Evolutionary conservation across 2,888 invertebrate genomes (phyloP).

Genomic region (Oegoconia quadripuncta): DNA sequence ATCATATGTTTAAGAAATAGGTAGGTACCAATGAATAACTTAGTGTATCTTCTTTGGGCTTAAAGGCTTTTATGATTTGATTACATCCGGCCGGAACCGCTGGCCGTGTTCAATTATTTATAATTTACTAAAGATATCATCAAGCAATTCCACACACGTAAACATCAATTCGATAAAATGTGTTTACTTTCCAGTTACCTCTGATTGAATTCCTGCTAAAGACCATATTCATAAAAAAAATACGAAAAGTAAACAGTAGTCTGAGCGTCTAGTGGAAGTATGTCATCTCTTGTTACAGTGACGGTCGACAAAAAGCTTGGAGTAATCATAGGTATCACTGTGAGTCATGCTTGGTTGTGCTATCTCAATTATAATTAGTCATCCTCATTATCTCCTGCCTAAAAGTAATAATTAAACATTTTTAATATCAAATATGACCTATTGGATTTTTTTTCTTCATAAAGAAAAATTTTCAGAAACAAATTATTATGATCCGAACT

Average conservation of each 20-base stretch:
- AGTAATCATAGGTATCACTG: constrained; percentile 39
- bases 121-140: background rate
- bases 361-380: no score
- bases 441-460: no score
- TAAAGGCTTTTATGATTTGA: no score
- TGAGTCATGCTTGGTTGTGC: constrained; percentile 16
- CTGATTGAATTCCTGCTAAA: constrained; percentile 9
- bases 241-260: constrained; percentile 28
- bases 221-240: constrained; percentile 8
- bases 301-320: constrained; percentile 41
- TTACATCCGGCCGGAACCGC: background rate
- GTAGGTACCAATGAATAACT: no score
- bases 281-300: constrained; percentile 51
- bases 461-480: no score
- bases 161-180: constrained; percentile 18
- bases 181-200: constrained; percentile 12
- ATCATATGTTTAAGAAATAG: no score
- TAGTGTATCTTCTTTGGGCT: no score
- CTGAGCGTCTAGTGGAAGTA: constrained; percentile 39
- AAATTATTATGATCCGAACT: no score
- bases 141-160: constrained; percentile 1
- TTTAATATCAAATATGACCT: no score
- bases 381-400: no score
- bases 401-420: no score
- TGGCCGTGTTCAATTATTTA: background rate